Conservation (phyloP, 2,113 vertebrate species). For the Anser cygnoides region DNA sequence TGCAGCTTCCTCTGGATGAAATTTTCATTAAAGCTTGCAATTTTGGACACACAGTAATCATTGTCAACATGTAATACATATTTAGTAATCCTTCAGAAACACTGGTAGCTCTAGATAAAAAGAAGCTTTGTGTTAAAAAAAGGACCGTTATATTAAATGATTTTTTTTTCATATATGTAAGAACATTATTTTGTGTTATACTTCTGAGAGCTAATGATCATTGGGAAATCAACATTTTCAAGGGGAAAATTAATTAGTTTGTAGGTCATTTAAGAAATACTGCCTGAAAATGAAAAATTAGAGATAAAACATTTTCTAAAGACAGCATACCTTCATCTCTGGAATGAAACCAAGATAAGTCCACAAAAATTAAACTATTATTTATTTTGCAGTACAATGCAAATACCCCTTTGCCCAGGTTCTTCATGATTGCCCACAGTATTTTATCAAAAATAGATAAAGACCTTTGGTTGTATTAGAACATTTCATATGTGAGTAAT, state of each 20-base stretch:
- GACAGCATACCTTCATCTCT: background rate
- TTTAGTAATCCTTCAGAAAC: background rate
- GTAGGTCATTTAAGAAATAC: background rate
- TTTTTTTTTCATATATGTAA: background rate
- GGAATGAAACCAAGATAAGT: background rate
- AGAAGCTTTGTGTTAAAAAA: slow-evolving; percentile 25
- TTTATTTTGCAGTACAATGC: background rate
- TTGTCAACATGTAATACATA: background rate
- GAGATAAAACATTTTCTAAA: background rate
- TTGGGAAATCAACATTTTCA: background rate
- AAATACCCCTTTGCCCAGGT: background rate
- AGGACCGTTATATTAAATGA: background rate
- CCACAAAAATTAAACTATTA: background rate
- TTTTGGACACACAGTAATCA: slow-evolving; percentile 18
- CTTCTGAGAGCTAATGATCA: background rate
- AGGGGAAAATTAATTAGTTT: slow-evolving; percentile 28
- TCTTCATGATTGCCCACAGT: background rate
- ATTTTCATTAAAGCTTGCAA: slow-evolving; percentile 22
- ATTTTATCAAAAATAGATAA: background rate
- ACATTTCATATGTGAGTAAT: background rate
- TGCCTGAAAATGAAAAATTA: background rate
- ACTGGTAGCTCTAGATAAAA: background rate
- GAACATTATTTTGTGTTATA: background rate
- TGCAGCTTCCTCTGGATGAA: background rate
- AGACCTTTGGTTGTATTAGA: background rate